Evolutionary conservation across 2,888 invertebrate species (phyloP).

Genomic region (Cerceris ruficornis): DNA sequence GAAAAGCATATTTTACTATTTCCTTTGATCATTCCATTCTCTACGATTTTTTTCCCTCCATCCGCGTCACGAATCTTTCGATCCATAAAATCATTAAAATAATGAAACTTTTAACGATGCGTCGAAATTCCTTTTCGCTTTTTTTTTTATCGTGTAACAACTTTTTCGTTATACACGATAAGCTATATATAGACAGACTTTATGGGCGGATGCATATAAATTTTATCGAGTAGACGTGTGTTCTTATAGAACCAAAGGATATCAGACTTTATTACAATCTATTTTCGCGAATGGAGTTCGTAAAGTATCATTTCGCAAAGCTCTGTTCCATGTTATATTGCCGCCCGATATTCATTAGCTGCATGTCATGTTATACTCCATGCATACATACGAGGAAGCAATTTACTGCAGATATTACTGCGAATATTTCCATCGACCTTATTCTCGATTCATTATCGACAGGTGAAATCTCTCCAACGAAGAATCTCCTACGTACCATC

Average conservation of each 20-base stretch:
- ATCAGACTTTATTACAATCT: not conserved
- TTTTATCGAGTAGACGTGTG: not conserved
- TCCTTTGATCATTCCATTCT: not conserved
- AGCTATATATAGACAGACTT: not conserved
- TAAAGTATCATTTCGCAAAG: slow-evolving; percentile 8
- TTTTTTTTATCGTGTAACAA: not conserved
- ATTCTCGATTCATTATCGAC: no score
- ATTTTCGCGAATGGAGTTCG: slow-evolving; percentile 6
- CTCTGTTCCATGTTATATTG: slow-evolving; percentile 9
- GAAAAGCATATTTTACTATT: slow-evolving; percentile 46
- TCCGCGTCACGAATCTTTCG: not conserved
- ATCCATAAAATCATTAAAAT: not conserved
- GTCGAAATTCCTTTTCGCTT: not conserved
- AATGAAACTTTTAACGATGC: not conserved
- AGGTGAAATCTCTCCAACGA: no score
- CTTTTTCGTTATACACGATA: not conserved
- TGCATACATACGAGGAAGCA: slow-evolving; percentile 15
- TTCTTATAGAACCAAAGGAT: not conserved
- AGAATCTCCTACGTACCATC: no score
- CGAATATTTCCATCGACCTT: not conserved
- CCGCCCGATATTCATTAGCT: slow-evolving; percentile 16
- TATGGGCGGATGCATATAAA: not conserved
- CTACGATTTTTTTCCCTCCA: not conserved
- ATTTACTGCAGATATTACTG: slow-evolving; percentile 8
- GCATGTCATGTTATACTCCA: slow-evolving; percentile 5